Base-by-base conservation (phyloP, 1,140 invertebrate genomes). In the Trichogramma pretiosum region DNA sequence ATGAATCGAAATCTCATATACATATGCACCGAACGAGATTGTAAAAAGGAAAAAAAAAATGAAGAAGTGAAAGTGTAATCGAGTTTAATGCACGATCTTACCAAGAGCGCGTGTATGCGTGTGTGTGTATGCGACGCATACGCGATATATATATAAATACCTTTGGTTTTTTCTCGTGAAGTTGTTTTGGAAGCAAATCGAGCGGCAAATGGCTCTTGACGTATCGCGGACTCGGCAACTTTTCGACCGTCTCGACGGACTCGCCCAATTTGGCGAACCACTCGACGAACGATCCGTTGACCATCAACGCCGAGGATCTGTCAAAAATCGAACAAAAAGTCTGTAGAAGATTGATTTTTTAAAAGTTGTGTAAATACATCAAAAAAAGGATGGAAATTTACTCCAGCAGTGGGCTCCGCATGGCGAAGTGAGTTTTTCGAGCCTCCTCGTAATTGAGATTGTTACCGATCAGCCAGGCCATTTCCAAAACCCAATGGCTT, bases 401-500 rank as follows among this genome's bases (percentile, higher is more conserved):
- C 75, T 81, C 79, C 8, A 81, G 56, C 48, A 78, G 70, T 11
- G 79, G 78, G 51, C 71, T 76, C 37, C 78, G 67, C 43, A 73
- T 30, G 24, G 74, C 76, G 41, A 89, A 75, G n/a, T 82, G 73
- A 18, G 76, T 76, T 59, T 81, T 43, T 21, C 37, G 78, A 0
- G 88, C 85, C 1, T 74, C 77, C 58, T 85, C 79, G 56, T 83
- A 89, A 61, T 93, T 78, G 35, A 87, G 72, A 56, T 87, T 78
- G 60, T 90, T 82, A 5, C 79, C 82, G 22, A 93, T 80, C 16
- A 89, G 74, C 87, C 88, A 93, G 3, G 87, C 76, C 79, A 93
- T 87, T 73, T 93, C 89, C 65, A 90, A 87, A 8, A 81, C 77
- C 88, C 88, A 92, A 3, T 89, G 89, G 28, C 87, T 91, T 22